phyloP scores from a whole-genome alignment of 2,113 vertebrate genomes.

The Cromileptes altivelis region DNA sequence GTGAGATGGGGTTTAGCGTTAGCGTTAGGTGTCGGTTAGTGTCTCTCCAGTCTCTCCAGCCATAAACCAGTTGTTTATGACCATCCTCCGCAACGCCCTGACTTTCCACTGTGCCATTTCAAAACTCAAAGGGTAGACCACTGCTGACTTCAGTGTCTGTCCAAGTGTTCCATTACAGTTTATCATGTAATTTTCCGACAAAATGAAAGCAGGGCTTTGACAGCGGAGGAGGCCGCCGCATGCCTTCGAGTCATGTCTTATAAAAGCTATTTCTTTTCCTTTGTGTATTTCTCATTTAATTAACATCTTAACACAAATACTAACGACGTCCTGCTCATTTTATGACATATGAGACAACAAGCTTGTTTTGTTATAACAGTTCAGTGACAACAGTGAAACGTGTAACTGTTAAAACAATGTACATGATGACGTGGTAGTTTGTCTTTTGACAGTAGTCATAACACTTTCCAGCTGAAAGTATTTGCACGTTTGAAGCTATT shows the following conservation, averaged over 20 bases:
- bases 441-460: not conserved
- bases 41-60: too few relatives aligned
- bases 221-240: not conserved
- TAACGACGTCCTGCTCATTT: not conserved
- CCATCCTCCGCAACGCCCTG: not conserved
- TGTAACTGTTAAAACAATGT: not conserved
- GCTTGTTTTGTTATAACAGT: not conserved
- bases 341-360: not conserved
- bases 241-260: not conserved
- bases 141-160: not conserved
- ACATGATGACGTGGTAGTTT: too few relatives aligned
- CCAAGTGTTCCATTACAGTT: not conserved
- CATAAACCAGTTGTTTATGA: not conserved
- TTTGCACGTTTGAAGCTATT: not conserved
- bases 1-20: too few relatives aligned
- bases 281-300: not conserved
- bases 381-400: not conserved
- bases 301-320: not conserved
- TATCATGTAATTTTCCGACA: not conserved
- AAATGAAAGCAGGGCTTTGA: not conserved
- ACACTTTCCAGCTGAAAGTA: not conserved
- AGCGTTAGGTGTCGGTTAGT: not conserved
- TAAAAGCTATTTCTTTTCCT: not conserved
- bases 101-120: conserved; percentile 36
- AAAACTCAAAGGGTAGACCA: not conserved